These are phyloP conservation scores for Tigriopus californicus DNA, from an alignment of 2,888 invertebrate species.

Conservation along the genomic window DNA sequence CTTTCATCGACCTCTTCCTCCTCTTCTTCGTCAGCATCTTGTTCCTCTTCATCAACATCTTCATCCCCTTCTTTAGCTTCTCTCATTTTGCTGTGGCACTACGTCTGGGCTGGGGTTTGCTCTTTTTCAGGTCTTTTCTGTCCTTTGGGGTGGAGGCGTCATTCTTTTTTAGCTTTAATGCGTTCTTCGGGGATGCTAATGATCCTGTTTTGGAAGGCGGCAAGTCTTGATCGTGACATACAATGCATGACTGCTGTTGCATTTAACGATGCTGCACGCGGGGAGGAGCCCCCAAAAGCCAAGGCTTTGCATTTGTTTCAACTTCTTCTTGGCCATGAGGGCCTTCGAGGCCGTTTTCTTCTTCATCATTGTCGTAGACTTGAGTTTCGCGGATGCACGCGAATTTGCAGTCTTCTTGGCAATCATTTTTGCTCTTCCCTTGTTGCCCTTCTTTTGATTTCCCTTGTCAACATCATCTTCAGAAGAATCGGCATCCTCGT, in stretches of 20 bases:
- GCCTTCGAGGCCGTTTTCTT: background rate
- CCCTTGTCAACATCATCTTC: background rate
- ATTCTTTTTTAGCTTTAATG: background rate
- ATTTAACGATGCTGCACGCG: constrained; percentile 73
- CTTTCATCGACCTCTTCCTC: background rate
- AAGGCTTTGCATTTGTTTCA: constrained; percentile 23
- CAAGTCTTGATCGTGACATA: constrained; percentile 65
- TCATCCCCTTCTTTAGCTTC: constrained; percentile 19
- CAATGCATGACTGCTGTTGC: constrained; percentile 77
- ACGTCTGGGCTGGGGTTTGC: constrained; percentile 31
- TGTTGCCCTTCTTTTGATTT: background rate
- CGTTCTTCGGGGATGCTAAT: background rate
- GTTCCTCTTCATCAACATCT: constrained; percentile 3
- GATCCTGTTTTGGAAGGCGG: background rate
- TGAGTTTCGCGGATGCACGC: background rate
- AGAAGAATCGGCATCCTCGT: background rate
- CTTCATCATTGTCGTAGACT: background rate
- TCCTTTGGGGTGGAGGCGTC: background rate
- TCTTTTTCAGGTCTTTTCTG: constrained; percentile 25
- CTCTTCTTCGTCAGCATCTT: too few species aligned
- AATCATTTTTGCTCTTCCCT: background rate
- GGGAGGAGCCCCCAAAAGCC: constrained; percentile 9
- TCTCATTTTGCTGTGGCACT: constrained; percentile 15
- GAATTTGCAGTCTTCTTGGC: background rate
- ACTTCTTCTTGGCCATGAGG: background rate